Percentiles rank a stretch among this genome's conserved stretches.
These are phyloP conservation scores for Scaptomyza cyrtandrae DNA, from an alignment of 2,888 invertebrate genomes.

Conservation along the genomic window DNA sequence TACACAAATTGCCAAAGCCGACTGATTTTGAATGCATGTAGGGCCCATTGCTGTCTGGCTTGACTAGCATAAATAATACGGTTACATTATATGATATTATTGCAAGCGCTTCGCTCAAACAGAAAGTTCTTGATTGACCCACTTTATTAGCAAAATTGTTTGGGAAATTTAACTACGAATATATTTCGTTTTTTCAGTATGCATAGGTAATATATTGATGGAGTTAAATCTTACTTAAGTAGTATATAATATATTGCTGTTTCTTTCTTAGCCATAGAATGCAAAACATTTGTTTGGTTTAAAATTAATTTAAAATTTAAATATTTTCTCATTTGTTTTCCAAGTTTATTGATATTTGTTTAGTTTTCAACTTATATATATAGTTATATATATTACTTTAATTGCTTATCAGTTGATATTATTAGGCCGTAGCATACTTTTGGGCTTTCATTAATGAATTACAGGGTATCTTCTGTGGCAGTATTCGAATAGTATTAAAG, in stretches of 20 bases:
- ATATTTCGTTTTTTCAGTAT: background rate
- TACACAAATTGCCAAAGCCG: constrained; percentile 14
- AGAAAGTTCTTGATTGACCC: constrained; percentile 60
- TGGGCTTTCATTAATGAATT: background rate
- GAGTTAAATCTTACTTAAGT: too few relatives aligned
- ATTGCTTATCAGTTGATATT: background rate
- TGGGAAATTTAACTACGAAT: constrained; percentile 15
- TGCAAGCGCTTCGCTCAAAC: constrained; percentile 29
- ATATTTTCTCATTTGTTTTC: too few relatives aligned
- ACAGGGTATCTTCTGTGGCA: background rate
- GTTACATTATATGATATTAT: background rate
- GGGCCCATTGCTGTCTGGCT: constrained; percentile 1
- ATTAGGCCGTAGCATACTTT: constrained; percentile 16
- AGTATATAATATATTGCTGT: background rate
- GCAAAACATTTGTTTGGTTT: too few relatives aligned
- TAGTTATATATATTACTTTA: too few relatives aligned
- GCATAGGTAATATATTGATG: background rate
- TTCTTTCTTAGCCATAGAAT: constrained; percentile 10
- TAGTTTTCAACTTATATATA: too few relatives aligned
- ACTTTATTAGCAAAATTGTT: constrained; percentile 25
- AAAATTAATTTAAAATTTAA: too few relatives aligned
- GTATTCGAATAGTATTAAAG: too few relatives aligned
- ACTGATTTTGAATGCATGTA: constrained; percentile 7
- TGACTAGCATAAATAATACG: constrained; percentile 4
- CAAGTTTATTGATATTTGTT: too few relatives aligned